Evolutionary conservation across 2,113 vertebrate genomes (phyloP).

Genomic region (Dryoscopus gambensis): DNA sequence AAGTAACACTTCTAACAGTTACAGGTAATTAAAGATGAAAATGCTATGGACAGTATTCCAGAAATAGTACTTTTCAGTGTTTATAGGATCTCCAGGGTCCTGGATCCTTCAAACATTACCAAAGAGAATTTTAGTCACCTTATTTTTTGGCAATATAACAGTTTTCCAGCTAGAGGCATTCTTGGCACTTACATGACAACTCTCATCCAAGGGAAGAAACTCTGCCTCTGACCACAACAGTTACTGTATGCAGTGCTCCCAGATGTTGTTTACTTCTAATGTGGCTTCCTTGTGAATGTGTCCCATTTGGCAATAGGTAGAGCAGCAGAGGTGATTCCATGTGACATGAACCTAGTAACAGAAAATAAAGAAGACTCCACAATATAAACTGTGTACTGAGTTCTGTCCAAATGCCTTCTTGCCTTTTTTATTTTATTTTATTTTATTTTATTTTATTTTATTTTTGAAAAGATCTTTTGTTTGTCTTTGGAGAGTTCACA

Average conservation of each 20-base stretch:
- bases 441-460: not conserved
- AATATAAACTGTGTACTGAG: not conserved
- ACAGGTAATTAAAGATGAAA: not conserved
- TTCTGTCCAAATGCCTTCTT: not conserved
- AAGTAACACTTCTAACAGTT: not conserved
- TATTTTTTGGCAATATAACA: not conserved
- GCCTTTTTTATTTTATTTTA: not conserved
- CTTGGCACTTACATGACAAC: not conserved
- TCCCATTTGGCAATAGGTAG: constrained; percentile 7
- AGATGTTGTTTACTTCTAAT: constrained; percentile 40
- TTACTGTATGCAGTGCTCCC: constrained; percentile 19
- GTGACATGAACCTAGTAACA: not conserved
- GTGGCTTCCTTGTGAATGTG: not conserved
- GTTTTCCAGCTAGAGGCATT: not conserved
- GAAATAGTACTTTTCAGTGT: not conserved
- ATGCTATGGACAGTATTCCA: not conserved
- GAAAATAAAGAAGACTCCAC: not conserved
- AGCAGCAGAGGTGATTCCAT: not conserved
- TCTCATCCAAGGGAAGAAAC: not conserved
- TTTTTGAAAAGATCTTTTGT: not conserved
- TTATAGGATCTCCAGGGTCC: not conserved
- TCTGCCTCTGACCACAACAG: not conserved
- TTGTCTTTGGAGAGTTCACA: not conserved
- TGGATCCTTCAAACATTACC: not conserved
- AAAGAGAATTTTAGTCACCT: not conserved